Conservation (phyloP, 1,140 invertebrate genomes). For the Papilio aristodemus region DNA sequence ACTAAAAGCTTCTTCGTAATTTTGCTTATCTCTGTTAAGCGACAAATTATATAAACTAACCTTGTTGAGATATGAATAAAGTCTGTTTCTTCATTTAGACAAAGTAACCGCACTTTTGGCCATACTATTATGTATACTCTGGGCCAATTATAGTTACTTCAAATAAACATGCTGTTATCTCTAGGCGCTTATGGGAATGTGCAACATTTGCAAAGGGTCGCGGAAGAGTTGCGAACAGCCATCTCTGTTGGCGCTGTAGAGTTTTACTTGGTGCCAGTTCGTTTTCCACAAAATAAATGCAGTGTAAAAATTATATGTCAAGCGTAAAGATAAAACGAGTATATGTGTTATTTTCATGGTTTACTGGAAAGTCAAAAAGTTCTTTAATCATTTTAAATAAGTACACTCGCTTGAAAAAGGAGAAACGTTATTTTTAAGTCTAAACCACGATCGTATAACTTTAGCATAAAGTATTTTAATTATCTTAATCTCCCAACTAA, state of each 20-base stretch:
- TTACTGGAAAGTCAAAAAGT: neutral
- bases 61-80: neutral
- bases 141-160: too few species aligned
- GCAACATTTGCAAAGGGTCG: too few species aligned
- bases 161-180: too few species aligned
- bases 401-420: conserved; percentile 5
- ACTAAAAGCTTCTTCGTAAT: conserved; percentile 27
- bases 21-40: conserved; percentile 16
- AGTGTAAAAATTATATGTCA: too few species aligned
- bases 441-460: conserved; percentile 46
- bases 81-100: neutral
- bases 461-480: conserved; percentile 66
- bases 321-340: too few species aligned
- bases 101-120: too few species aligned
- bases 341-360: neutral
- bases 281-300: too few species aligned
- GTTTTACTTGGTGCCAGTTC: too few species aligned
- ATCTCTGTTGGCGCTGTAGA: too few species aligned
- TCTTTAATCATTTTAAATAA: neutral
- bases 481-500: conserved; percentile 59
- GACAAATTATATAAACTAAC: conserved; percentile 3
- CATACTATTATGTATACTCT: too few species aligned
- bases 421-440: conserved; percentile 51
- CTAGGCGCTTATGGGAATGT: too few species aligned
- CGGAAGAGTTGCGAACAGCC: too few species aligned